Evolutionary conservation across 2,113 vertebrate genomes (phyloP).

Genomic region (Isichthys henryi): DNA sequence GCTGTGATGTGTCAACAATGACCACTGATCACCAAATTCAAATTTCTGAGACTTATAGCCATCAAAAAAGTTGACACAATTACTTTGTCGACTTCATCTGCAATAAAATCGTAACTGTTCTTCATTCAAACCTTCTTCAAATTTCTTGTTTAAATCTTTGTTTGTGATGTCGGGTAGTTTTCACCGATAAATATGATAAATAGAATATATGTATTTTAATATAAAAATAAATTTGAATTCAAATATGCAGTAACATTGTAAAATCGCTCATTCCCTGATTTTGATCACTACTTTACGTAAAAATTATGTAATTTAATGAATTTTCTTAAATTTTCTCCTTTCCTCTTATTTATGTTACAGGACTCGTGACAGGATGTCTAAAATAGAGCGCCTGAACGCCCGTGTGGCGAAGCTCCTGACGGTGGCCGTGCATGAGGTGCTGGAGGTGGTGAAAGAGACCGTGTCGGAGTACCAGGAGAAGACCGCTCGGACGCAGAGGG

Average conservation of each 20-base stretch:
- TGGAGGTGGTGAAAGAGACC: slow-evolving; percentile 41
- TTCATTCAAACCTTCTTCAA: too few relatives aligned
- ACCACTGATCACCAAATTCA: too few relatives aligned
- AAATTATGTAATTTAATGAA: neutral
- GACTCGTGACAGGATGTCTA: slow-evolving; percentile 35
- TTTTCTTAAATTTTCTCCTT: neutral
- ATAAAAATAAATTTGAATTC: neutral
- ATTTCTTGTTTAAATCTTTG: too few relatives aligned
- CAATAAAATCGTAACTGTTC: neutral
- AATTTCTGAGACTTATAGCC: too few relatives aligned
- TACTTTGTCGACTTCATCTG: neutral
- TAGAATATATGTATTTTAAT: neutral
- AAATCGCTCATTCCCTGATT: neutral
- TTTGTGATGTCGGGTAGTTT: neutral
- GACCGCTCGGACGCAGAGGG: slow-evolving; percentile 39
- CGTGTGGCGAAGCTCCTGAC: slow-evolving; percentile 38
- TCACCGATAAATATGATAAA: neutral
- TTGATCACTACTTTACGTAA: neutral
- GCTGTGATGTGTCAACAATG: too few relatives aligned
- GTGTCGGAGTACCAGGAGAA: slow-evolving; percentile 44
- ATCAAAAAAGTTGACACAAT: neutral
- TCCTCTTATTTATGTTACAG: neutral
- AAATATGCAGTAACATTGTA: neutral
- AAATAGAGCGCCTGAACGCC: slow-evolving; percentile 42
- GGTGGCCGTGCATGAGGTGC: slow-evolving; percentile 38